phyloP scores from a whole-genome alignment of 2,797 vertebrate genomes.

The Enteromius anoplus region DNA sequence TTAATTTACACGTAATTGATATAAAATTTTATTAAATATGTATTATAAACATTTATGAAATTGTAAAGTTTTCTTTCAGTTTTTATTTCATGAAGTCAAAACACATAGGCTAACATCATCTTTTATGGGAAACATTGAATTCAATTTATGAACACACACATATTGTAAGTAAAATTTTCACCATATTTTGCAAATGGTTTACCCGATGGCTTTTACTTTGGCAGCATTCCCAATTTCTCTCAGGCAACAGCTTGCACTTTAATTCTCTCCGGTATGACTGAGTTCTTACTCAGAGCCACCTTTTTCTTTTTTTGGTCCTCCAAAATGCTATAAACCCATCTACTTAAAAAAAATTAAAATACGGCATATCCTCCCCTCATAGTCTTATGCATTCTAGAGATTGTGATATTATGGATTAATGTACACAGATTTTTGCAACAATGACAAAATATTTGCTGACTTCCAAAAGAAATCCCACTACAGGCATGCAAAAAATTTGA shows the following conservation, averaged over 20 bases:
- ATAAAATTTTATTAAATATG: background rate
- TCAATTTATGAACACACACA: slow-evolving; percentile 7
- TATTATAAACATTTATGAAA: background rate
- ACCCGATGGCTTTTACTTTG: slow-evolving; percentile 1
- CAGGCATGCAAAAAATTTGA: background rate
- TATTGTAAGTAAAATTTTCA: slow-evolving; percentile 17
- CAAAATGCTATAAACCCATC: slow-evolving; percentile 8
- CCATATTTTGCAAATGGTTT: slow-evolving; percentile 13
- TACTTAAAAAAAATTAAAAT: background rate
- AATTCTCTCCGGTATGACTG: slow-evolving; percentile 32
- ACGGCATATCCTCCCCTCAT: background rate
- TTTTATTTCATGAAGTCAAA: background rate
- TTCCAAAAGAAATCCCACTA: background rate
- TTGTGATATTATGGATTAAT: slow-evolving; percentile 15
- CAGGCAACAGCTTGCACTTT: slow-evolving; percentile 29
- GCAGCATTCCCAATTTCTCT: slow-evolving; percentile 23
- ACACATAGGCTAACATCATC: background rate
- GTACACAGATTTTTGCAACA: slow-evolving; percentile 8
- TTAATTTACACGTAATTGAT: background rate
- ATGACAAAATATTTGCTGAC: slow-evolving; percentile 5
- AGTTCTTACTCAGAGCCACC: slow-evolving; percentile 31
- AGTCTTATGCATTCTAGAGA: background rate
- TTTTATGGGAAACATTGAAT: background rate
- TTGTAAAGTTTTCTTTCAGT: background rate
- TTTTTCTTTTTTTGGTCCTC: slow-evolving; percentile 34